Evolutionary conservation across 2,888 invertebrate genomes (phyloP).

Genomic region (Amaurobius ferox): DNA sequence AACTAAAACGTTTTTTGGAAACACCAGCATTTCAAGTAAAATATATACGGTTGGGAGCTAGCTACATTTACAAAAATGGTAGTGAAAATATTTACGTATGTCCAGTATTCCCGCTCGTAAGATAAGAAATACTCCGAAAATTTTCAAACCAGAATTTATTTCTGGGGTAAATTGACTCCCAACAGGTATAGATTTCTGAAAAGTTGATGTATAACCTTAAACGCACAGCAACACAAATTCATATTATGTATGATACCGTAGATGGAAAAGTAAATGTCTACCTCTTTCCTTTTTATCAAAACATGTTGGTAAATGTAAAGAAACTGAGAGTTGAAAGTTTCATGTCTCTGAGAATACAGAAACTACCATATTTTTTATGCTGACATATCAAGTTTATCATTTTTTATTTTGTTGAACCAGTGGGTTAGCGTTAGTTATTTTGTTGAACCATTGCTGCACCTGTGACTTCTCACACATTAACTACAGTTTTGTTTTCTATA

Average conservation of each 20-base stretch:
- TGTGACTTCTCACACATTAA: no score
- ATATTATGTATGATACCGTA: slow-evolving; percentile 31
- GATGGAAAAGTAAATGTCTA: slow-evolving; percentile 1
- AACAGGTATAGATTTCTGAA: not conserved
- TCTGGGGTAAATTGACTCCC: not conserved
- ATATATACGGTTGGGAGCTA: no score
- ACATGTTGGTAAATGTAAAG: slow-evolving; percentile 8
- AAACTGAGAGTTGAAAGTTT: not conserved
- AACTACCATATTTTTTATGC: no score
- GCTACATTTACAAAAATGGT: not conserved
- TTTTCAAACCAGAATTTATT: not conserved
- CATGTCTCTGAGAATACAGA: no score
- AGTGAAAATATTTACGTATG: not conserved
- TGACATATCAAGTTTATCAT: no score
- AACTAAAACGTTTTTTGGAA: no score
- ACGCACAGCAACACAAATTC: slow-evolving; percentile 16
- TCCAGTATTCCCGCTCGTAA: not conserved
- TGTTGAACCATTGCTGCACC: no score
- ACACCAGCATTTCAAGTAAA: no score
- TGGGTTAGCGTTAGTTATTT: no score
- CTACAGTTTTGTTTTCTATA: no score
- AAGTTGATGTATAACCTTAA: not conserved
- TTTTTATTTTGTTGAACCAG: no score
- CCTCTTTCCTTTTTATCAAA: not conserved
- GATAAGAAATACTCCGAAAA: not conserved